Base-by-base conservation (phyloP, 37 sponge, comb jelly and placozoan genomes). In the Lycopodina hypogea region DNA sequence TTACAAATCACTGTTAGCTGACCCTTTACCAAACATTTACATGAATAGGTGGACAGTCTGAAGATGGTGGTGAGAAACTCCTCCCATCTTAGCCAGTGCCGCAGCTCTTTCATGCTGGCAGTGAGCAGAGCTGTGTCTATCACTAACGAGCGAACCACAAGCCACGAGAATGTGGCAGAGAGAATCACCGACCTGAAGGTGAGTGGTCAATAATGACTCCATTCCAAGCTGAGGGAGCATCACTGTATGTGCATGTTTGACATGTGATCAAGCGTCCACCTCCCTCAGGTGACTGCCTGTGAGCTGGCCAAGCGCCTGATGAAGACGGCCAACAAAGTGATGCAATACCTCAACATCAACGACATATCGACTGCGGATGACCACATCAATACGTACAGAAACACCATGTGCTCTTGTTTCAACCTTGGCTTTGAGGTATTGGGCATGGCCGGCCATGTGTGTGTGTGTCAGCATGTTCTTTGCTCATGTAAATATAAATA, bases 371-470 rank as follows among this genome's bases (percentile, higher is more conserved):
- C 37, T 15, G 62, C 41, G 18, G 85, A 81, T 0, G 87, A 83
- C 37, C 81, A 61, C 42, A 32, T 18, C 33, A 52, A 64, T 0
- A 26, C 36, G 53, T 93, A 93, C 78, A 74, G 45, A 35, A 35
- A 37, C 56, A 87, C 92, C 56, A 80, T 94, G 75, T 80, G 79
- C 23, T 64, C 81, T 70, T 94, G 89, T 56, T 94, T 84, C 77
- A 90, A 87, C 57, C 71, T 94, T 21, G 94, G 92, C n/a, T 94
- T 94, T 81, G 94, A 94, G 74, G 94, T 92, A 78, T 0, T 34
- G 7, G 55, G 18, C 77, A 4, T 52, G 32, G n/a, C n/a, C n/a
- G 39, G 23, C 57, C 52, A 18, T 22, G 33, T 58, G n/a, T 81
- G 39, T 42, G 32, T 17, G 68, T 24, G 18, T 4, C 21, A 37